Conservation (phyloP, 2,797 vertebrate genomes). For the Bradypus variegatus region DNA sequence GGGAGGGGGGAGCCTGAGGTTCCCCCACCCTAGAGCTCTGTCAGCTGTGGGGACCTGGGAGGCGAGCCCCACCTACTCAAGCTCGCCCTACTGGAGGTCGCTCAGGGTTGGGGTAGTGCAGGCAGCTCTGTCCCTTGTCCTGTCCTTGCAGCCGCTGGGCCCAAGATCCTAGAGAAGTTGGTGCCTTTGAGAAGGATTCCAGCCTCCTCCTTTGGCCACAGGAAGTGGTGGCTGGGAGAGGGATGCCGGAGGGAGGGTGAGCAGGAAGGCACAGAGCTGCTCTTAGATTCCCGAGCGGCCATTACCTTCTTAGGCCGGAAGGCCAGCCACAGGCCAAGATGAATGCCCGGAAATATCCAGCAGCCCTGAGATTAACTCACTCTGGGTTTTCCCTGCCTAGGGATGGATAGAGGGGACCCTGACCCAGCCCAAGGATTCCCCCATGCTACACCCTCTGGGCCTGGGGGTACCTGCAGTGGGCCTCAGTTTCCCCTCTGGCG, state of each 20-base stretch:
- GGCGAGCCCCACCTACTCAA: neutral
- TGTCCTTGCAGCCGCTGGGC: neutral
- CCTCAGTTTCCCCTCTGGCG: neutral
- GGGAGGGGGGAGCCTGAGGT: neutral
- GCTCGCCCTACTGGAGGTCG: neutral
- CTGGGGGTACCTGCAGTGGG: neutral
- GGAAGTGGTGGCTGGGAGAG: constrained; percentile 62
- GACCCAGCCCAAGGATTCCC: neutral
- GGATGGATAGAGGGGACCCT: neutral
- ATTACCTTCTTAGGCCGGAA: constrained; percentile 60
- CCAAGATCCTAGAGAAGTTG: constrained; percentile 29
- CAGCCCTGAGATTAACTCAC: constrained; percentile 42
- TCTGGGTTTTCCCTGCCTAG: constrained; percentile 48
- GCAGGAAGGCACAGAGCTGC: constrained; percentile 58
- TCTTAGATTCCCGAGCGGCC: constrained; percentile 41
- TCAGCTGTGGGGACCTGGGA: neutral
- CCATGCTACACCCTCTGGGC: neutral
- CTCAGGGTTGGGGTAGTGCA: neutral
- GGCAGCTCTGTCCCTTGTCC: neutral
- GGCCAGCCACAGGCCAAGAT: constrained; percentile 43
- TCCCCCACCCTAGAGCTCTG: neutral
- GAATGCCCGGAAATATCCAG: constrained; percentile 65
- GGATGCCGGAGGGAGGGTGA: neutral
- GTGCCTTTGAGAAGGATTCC: constrained; percentile 25
- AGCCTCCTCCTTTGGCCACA: constrained; percentile 49